Conservation (phyloP, 2,797 vertebrate genomes). For the Huso huso region DNA sequence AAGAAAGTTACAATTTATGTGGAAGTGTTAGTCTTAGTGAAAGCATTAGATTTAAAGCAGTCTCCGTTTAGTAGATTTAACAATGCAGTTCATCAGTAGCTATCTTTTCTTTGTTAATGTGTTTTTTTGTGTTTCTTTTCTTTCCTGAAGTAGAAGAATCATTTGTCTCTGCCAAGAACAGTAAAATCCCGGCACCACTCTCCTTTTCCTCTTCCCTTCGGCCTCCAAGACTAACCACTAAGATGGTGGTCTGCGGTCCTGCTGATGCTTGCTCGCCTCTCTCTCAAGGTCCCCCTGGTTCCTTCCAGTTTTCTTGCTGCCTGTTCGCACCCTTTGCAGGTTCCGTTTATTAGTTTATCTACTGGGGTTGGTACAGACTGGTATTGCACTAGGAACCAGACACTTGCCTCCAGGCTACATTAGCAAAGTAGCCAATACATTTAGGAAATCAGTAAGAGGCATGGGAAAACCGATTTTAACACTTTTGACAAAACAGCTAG, state of each 20-base stretch:
- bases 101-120: conserved; percentile 15
- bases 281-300: conserved; percentile 64
- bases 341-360: conserved; percentile 42
- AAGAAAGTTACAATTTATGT: too few species aligned
- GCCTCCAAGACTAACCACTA: conserved; percentile 63
- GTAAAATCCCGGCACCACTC: conserved; percentile 58
- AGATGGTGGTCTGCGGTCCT: conserved; percentile 73
- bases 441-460: too few species aligned
- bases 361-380: conserved; percentile 33
- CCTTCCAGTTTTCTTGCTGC: conserved; percentile 51
- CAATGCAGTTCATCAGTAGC: not conserved
- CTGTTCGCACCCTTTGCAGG: conserved; percentile 49
- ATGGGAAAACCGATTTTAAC: too few species aligned
- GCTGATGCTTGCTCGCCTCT: conserved; percentile 61
- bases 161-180: conserved; percentile 64
- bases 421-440: too few species aligned
- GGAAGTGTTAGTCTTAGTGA: too few species aligned
- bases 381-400: conserved; percentile 29
- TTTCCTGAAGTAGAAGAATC: conserved; percentile 58
- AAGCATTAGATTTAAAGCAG: too few species aligned
- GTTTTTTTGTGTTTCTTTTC: conserved; percentile 37
- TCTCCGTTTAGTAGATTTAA: too few species aligned
- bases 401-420: too few species aligned
- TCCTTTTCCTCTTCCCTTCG: conserved; percentile 56
- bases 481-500: too few species aligned